Evolutionary conservation across 2,797 vertebrate genomes (phyloP), one percentile per base, ranked within the genome.

Genomic region (Sebastes oblongus): DNA sequence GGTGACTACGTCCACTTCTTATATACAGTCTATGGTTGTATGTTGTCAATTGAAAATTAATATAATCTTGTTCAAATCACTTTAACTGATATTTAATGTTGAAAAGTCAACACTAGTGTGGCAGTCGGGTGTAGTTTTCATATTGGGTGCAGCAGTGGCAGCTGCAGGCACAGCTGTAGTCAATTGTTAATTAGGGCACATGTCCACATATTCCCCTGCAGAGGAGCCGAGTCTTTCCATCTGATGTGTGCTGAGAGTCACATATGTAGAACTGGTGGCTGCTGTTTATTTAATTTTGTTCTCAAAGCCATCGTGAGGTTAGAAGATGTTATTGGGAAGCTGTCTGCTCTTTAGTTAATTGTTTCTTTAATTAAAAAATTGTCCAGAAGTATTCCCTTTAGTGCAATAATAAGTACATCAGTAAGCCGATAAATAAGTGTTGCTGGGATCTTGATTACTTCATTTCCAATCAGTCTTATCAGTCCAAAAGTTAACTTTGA

Each of bases 91-190:
- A 55, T 58, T 4, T 1, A 34, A 20, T 46, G n/a, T 46, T 72
- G 66, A 54, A 20, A 30, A 27, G 25, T 42, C 39, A 18, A 52
- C 24, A 54, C 72, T 36, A 3, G 8, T 25, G 42, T 67, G 74
- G 66, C 64, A 29, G 59, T 30, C 3, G 20, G 64, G 60, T 39
- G 73, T 55, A 55, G 20, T 42, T 27, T 25, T 27, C 22, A 22
- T 59, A 11, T 22, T 10, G n/a, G 22, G 22, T 46, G 62, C 67
- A 74, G 75, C 69, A 27, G 68, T 32, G 56, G 77, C 78, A 74
- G 77, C 73, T 80, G 76, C 72, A 72, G 66, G 52, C 61, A 56
- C 80, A 72, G 66, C 77, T 86, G 81, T 7, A 46, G 61, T 67
- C 64, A 30, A 11, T 65, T 36, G 10, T 58, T 58, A 56, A 87